These are phyloP conservation scores for Amphipoea lucens DNA, from an alignment of 2,888 invertebrate genomes.

Conservation along the genomic window DNA sequence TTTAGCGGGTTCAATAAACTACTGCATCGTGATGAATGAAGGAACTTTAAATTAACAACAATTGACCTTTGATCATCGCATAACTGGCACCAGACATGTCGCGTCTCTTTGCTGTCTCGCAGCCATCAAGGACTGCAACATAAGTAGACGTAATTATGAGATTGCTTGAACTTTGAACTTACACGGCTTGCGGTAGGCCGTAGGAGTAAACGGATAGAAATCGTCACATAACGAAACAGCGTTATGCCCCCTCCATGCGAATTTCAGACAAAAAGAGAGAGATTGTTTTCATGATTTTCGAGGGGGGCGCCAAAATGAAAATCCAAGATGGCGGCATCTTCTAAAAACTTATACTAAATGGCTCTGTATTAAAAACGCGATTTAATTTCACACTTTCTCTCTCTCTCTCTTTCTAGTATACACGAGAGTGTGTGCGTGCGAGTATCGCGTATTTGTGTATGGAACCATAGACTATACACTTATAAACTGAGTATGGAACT, in stretches of 20 bases:
- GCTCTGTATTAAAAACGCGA: too few species aligned
- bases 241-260: too few species aligned
- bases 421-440: too few species aligned
- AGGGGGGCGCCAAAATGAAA: neutral
- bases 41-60: constrained; percentile 11
- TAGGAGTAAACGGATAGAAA: neutral
- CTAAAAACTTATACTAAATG: too few species aligned
- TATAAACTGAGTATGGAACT: too few species aligned
- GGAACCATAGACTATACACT: too few species aligned
- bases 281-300: neutral
- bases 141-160: neutral
- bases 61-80: constrained; percentile 23
- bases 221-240: neutral
- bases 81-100: neutral
- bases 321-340: neutral
- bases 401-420: too few species aligned
- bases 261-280: too few species aligned
- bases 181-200: neutral
- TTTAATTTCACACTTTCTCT: too few species aligned
- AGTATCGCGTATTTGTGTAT: too few species aligned
- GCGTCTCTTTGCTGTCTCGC: neutral
- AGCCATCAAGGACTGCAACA: neutral
- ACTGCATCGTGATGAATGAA: neutral
- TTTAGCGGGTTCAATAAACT: neutral
- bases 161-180: neutral